Evolutionary conservation across 2,113 vertebrate species (phyloP).

Genomic region (Miniopterus natalensis): DNA sequence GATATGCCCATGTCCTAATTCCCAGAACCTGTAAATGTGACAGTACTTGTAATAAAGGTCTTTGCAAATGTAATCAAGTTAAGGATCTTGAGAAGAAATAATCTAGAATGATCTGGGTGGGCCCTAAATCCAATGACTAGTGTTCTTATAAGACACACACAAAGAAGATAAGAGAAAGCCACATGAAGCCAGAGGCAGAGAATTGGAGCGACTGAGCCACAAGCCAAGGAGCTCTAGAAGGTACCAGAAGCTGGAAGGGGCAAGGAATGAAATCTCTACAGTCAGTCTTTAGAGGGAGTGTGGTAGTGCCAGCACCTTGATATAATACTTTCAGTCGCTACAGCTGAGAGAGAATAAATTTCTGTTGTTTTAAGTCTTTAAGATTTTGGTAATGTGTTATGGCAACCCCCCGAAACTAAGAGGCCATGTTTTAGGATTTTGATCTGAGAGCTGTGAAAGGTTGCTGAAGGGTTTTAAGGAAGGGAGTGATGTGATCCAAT

Average conservation of each 20-base stretch:
- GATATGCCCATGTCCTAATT: neutral
- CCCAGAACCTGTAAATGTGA: neutral
- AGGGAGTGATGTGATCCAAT: neutral
- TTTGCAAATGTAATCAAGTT: slow-evolving; percentile 16
- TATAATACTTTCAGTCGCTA: neutral
- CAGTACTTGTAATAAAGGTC: neutral
- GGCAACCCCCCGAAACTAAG: neutral
- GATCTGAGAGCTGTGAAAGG: neutral
- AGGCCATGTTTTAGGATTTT: slow-evolving; percentile 1
- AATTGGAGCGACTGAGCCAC: neutral
- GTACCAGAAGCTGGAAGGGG: neutral
- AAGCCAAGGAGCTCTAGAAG: neutral
- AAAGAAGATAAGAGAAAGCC: neutral
- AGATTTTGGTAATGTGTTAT: neutral
- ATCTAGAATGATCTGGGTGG: neutral
- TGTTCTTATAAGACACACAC: neutral
- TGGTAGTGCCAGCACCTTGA: neutral
- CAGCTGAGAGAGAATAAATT: neutral
- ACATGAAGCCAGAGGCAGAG: neutral
- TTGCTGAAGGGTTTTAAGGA: neutral
- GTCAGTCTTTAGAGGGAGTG: neutral
- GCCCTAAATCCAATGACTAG: neutral
- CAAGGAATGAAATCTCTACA: neutral
- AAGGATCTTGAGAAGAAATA: slow-evolving; percentile 4
- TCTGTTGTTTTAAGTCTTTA: neutral